phyloP scores from a whole-genome alignment of 2,797 vertebrate genomes.

The Epinephelus malabaricus region DNA sequence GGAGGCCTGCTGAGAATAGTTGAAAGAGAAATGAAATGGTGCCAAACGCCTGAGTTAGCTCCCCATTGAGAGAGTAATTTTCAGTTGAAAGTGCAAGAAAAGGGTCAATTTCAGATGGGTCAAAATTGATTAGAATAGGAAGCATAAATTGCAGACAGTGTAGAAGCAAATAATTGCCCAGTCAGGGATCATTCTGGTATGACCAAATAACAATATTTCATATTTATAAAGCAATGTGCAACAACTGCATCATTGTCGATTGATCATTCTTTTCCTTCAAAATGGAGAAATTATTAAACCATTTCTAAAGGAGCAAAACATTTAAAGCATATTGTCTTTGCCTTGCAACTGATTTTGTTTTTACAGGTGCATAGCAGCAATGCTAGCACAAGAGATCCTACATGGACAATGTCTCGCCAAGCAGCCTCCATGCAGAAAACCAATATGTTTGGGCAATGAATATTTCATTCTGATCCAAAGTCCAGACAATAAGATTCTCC shows the following conservation, averaged over 20 bases:
- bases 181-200: conserved; percentile 27
- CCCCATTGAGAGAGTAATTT: conserved; percentile 72
- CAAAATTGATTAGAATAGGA: conserved; percentile 67
- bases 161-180: conserved; percentile 48
- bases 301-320: neutral
- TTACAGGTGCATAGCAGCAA: conserved; percentile 12
- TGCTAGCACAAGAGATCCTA: conserved; percentile 26
- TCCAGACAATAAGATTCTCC: conserved; percentile 79
- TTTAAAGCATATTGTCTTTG: conserved; percentile 1
- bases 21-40: conserved; percentile 67
- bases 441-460: conserved; percentile 78
- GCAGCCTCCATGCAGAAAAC: conserved; percentile 56
- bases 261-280: conserved; percentile 40
- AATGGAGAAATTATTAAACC: conserved; percentile 16
- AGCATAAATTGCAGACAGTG: conserved; percentile 32
- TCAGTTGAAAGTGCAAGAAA: conserved; percentile 69
- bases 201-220: conserved; percentile 38
- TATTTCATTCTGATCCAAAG: conserved; percentile 81
- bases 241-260: conserved; percentile 27
- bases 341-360: conserved; percentile 28
- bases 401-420: conserved; percentile 15
- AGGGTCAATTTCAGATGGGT: conserved; percentile 68
- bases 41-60: conserved; percentile 51
- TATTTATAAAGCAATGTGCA: conserved; percentile 50
- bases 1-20: conserved; percentile 69